These are phyloP conservation scores for Napeogenes sylphis DNA, from an alignment of 2,888 invertebrate species.

Conservation along the genomic window DNA sequence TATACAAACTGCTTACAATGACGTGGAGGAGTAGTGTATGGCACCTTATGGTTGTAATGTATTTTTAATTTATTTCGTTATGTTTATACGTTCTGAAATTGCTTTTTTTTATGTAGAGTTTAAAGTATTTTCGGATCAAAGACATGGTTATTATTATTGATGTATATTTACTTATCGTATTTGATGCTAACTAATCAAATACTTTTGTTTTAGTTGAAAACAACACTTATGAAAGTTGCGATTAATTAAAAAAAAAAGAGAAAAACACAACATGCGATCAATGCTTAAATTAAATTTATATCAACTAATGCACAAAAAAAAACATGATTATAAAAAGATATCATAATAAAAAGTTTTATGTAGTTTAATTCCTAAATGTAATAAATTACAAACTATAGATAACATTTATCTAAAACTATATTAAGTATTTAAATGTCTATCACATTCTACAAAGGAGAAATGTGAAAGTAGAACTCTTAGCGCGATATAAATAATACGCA, in stretches of 20 bases:
- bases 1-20: slow-evolving; percentile 77
- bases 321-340: too few relatives aligned
- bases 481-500: slow-evolving; percentile 41
- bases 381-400: too few relatives aligned
- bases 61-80: background rate
- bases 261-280: slow-evolving; percentile 12
- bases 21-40: slow-evolving; percentile 60
- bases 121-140: too few relatives aligned
- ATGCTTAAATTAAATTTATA: slow-evolving; percentile 3
- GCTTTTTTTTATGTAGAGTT: too few relatives aligned
- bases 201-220: background rate
- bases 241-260: slow-evolving; percentile 5
- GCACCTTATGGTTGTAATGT: slow-evolving; percentile 25
- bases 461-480: slow-evolving; percentile 18
- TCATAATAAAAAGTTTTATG: too few relatives aligned
- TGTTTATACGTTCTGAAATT: background rate
- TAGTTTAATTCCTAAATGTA: too few relatives aligned
- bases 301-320: too few relatives aligned
- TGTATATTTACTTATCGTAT: too few relatives aligned
- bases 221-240: background rate
- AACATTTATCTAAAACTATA: too few relatives aligned
- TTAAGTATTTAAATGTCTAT: background rate
- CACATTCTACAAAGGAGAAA: slow-evolving; percentile 7
- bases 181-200: too few relatives aligned
- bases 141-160: too few relatives aligned